Percentiles rank a stretch among this genome's conserved stretches.
Evolutionary conservation across 2,888 invertebrate species (phyloP).

Genomic region (Polietes domitor): DNA sequence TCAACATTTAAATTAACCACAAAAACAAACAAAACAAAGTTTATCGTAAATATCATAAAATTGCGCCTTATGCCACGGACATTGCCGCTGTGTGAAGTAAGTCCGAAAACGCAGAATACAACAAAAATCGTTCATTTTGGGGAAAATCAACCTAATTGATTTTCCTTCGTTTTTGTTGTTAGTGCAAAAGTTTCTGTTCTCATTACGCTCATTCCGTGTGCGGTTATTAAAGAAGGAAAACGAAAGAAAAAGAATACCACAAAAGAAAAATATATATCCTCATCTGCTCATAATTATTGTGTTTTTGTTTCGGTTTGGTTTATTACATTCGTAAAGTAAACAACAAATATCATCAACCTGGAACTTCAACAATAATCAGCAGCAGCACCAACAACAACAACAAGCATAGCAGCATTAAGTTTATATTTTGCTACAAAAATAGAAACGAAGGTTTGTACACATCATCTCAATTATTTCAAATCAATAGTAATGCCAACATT

Average conservation of each 20-base stretch:
- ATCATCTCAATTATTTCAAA: neutral
- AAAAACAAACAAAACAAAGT: neutral
- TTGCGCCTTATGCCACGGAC: too few species aligned
- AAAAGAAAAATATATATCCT: neutral
- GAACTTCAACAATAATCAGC: neutral
- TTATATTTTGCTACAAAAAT: conserved; percentile 1
- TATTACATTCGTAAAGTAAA: neutral
- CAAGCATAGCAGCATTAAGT: neutral
- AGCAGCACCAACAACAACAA: neutral
- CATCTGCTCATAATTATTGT: neutral
- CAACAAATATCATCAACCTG: neutral
- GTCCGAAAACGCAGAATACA: too few species aligned
- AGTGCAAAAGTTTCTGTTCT: neutral
- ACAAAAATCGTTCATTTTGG: too few species aligned
- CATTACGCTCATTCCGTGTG: neutral
- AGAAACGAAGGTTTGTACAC: conserved; percentile 16
- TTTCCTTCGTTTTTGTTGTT: too few species aligned
- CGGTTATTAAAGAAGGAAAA: neutral
- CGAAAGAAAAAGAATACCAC: neutral
- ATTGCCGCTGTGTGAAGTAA: too few species aligned
- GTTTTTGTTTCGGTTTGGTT: neutral
- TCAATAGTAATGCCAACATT: neutral
- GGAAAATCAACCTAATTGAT: too few species aligned
- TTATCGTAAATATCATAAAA: too few species aligned
- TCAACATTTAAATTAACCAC: neutral